Base-by-base conservation (phyloP, 2,113 vertebrate genomes). In the Sarotherodon lohbergeri region DNA sequence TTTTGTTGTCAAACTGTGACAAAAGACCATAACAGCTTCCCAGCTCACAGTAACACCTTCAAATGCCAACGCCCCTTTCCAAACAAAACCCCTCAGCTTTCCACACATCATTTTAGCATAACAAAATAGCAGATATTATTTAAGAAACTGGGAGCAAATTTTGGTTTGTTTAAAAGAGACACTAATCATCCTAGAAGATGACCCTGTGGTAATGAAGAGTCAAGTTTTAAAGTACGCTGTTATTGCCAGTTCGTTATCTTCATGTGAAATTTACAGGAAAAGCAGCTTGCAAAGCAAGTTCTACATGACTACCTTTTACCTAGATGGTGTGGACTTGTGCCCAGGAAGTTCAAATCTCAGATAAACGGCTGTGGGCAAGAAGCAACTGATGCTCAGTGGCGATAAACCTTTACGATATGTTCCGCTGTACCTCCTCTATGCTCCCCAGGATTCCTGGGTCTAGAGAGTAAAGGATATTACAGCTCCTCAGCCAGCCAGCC, bases 331-430 rank as follows among this genome's bases (percentile, higher is more conserved):
- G 90, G 88, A 91, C 90, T 85, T 86, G 84, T 82, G 83, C 89
- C 91, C 92, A 93, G 90, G 88, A 95, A 93, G 90, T 93, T 87
- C 56, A 89, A 90, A 90, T 88, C 86, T 86, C 86, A 88, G 92
- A 94, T 94, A 94, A 95, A 89, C 9, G 50, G 10, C 80, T 88
- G 84, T 61, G 80, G 80, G 59, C 54, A 84, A 85, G 86, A 84
- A 88, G 86, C 54, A 13, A 86, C 90, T 71, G 93, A 95, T 91
- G 89, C 83, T 90, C 76, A 54, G 84, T 68, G 29, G 79, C 32
- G 89, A 94, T 94, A 94, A 91, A 89, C 87, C 76, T 86, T 90
- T 91, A 91, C 32, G 81, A 91, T 88, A 90, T 87, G 85, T 85
- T 89, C 84, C 57, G 41, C 83, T 87, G 87, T 63, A 87, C 80